Conservation (phyloP, 2,113 vertebrate genomes). For the Pluvianellus socialis region DNA sequence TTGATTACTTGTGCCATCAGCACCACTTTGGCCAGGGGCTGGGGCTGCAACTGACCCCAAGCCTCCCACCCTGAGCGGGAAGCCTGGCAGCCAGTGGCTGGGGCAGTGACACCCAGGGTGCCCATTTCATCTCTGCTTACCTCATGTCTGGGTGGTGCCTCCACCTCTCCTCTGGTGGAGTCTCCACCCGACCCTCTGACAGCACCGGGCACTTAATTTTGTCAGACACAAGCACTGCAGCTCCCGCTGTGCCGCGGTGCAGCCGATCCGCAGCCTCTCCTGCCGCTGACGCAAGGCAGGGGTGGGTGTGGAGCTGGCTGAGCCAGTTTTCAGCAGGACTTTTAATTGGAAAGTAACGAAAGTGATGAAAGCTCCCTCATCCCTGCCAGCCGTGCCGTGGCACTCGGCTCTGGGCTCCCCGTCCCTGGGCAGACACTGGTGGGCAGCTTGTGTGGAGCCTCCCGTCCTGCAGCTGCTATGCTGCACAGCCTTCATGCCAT, state of each 20-base stretch:
- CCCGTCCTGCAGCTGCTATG: rapidly evolving
- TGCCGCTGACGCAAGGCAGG: background rate
- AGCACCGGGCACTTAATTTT: rapidly evolving
- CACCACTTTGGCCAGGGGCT: background rate
- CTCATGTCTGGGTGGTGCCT: background rate
- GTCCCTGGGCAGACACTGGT: background rate
- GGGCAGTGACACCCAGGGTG: background rate
- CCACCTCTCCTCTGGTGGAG: background rate
- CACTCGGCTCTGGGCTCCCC: rapidly evolving
- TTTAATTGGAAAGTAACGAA: background rate
- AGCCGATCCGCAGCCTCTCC: background rate
- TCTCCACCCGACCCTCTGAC: background rate
- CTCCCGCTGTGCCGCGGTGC: background rate
- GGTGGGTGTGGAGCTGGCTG: background rate
- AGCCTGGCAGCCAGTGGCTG: rapidly evolving
- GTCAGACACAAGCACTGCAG: background rate
- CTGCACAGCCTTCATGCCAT: background rate
- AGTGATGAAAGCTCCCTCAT: background rate
- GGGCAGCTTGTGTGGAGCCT: background rate
- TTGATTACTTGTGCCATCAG: rapidly evolving
- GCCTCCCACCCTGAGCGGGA: background rate
- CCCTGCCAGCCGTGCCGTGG: no score
- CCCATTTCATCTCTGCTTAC: background rate
- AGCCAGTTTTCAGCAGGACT: background rate
- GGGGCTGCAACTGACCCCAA: background rate